phyloP scores from a whole-genome alignment of 2,888 invertebrate species.

The Melanotus villosus region DNA sequence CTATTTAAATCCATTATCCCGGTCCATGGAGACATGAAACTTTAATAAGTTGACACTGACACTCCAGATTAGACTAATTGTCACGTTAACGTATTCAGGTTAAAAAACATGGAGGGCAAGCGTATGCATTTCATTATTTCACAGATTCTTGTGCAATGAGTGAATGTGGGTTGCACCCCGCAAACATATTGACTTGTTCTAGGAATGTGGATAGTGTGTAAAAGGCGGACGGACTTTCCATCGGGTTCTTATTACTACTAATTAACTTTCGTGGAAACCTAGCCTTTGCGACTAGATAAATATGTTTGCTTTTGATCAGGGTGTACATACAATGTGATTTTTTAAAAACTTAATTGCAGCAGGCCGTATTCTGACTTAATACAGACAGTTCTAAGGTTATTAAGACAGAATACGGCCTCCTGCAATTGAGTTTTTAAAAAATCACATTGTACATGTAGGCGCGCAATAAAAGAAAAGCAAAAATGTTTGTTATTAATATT shows the following conservation, averaged over 20 bases:
- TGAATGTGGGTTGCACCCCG: constrained; percentile 4
- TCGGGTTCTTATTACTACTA: constrained; percentile 1
- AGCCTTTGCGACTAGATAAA: background rate
- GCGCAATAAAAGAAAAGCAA: too few species aligned
- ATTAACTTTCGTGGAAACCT: constrained; percentile 1
- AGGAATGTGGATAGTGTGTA: constrained; percentile 15
- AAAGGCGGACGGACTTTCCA: background rate
- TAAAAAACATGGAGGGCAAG: constrained; percentile 31
- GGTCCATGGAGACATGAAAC: constrained; percentile 38
- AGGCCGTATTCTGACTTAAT: too few species aligned
- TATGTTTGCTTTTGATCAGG: background rate
- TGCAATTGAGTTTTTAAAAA: too few species aligned
- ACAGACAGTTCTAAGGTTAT: too few species aligned
- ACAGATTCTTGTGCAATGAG: constrained; percentile 15
- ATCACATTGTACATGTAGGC: too few species aligned
- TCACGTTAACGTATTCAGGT: constrained; percentile 38
- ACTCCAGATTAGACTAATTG: constrained; percentile 40
- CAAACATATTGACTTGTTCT: constrained; percentile 8
- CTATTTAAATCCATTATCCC: constrained; percentile 48
- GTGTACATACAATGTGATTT: too few species aligned
- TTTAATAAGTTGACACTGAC: constrained; percentile 41
- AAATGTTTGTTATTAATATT: too few species aligned
- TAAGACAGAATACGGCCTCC: too few species aligned
- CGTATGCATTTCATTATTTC: constrained; percentile 28
- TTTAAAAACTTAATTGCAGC: too few species aligned